These are phyloP conservation scores for Mionectes macconnelli DNA, from an alignment of 2,113 vertebrate species.

Conservation along the genomic window DNA sequence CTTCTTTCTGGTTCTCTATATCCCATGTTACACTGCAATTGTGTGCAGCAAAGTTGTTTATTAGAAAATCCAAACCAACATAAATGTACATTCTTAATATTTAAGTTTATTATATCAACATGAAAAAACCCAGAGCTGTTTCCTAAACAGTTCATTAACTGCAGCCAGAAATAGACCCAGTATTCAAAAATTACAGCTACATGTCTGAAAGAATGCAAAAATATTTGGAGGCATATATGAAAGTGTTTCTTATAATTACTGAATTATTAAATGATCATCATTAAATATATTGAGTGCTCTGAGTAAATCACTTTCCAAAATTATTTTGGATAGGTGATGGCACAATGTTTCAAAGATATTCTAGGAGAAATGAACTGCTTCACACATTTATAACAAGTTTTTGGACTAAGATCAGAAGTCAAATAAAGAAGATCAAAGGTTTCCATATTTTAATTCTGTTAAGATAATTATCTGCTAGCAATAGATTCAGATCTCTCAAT, in stretches of 20 bases:
- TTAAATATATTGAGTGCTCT: constrained; percentile 11
- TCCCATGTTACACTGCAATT: not conserved
- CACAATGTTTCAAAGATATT: not conserved
- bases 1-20: not conserved
- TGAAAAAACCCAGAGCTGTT: not conserved
- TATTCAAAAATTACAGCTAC: not conserved
- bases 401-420: constrained; percentile 20
- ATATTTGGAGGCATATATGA: constrained; percentile 3
- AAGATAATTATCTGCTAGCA: not conserved
- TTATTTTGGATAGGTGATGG: not conserved
- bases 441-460: not conserved
- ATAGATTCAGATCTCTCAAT: not conserved
- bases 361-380: not conserved
- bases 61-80: not conserved
- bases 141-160: not conserved
- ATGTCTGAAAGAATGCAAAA: not conserved
- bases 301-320: not conserved
- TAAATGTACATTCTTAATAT: not conserved
- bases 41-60: not conserved
- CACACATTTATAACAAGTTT: not conserved
- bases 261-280: constrained; percentile 21
- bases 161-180: not conserved
- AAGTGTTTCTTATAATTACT: not conserved
- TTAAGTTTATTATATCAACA: not conserved
- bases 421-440: constrained; percentile 14